Evolutionary conservation across 2,888 invertebrate species (phyloP).

Genomic region (Ctenicera cuprea): DNA sequence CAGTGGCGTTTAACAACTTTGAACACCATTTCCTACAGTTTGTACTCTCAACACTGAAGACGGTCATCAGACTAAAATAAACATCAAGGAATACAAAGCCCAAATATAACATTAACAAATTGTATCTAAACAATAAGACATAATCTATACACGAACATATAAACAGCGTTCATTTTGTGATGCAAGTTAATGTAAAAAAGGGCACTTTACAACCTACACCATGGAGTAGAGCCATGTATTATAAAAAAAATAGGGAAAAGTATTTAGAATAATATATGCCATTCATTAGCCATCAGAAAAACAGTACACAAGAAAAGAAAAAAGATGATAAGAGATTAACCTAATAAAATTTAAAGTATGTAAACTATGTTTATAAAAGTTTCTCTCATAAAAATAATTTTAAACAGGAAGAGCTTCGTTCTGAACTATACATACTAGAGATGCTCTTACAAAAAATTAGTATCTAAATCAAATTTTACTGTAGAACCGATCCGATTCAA

Average conservation of each 20-base stretch:
- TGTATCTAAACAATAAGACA: conserved; percentile 24
- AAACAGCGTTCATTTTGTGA: conserved; percentile 5
- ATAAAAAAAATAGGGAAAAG: conserved; percentile 1
- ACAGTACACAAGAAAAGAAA: background rate
- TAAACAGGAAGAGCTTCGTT: too few species aligned
- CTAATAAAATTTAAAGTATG: background rate
- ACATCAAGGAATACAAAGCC: conserved; percentile 47
- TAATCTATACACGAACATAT: conserved; percentile 18
- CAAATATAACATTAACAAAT: conserved; percentile 43
- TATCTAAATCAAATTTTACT: too few species aligned
- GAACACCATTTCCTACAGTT: conserved; percentile 38
- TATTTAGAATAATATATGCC: conserved; percentile 2
- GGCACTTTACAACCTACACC: conserved; percentile 36
- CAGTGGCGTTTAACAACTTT: conserved; percentile 44
- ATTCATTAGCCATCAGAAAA: conserved; percentile 8
- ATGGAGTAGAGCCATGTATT: conserved; percentile 11
- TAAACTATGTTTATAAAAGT: background rate
- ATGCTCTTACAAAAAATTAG: too few species aligned
- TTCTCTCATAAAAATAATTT: too few species aligned
- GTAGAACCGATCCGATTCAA: too few species aligned
- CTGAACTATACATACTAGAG: too few species aligned
- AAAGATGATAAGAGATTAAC: background rate
- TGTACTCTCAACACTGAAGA: conserved; percentile 50
- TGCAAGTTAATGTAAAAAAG: conserved; percentile 23
- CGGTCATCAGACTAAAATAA: conserved; percentile 39